These are phyloP conservation scores for Oncorhynchus kisutch DNA, from an alignment of 2,113 vertebrate species.

Conservation along the genomic window DNA sequence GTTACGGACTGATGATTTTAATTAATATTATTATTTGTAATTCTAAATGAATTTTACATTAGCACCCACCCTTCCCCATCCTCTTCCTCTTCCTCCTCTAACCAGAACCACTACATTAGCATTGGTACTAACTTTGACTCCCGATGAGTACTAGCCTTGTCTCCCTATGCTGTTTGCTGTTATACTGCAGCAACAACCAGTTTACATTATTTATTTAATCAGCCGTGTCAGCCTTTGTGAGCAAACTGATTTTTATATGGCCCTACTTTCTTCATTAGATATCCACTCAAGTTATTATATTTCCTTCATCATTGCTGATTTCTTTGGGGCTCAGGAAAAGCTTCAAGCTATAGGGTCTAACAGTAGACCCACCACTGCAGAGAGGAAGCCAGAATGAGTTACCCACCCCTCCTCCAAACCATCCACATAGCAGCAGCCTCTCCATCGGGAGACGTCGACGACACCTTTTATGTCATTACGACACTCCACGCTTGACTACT, in stretches of 20 bases:
- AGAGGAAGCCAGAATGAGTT: too few relatives aligned
- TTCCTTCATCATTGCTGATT: too few relatives aligned
- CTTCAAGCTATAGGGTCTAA: too few relatives aligned
- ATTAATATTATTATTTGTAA: slow-evolving; percentile 33
- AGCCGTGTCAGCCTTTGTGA: slow-evolving; percentile 6
- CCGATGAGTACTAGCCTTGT: too few relatives aligned
- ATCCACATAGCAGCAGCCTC: too few relatives aligned
- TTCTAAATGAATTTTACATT: slow-evolving; percentile 20
- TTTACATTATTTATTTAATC: slow-evolving; percentile 20
- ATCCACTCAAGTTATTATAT: neutral
- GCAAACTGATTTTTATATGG: neutral
- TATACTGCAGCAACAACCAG: too few relatives aligned
- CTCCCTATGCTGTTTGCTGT: too few relatives aligned
- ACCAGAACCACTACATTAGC: neutral
- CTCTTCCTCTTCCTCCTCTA: neutral
- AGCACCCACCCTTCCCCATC: neutral
- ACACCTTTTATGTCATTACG: slow-evolving; percentile 18
- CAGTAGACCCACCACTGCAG: too few relatives aligned
- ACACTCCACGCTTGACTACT: slow-evolving; percentile 7
- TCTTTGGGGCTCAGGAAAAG: too few relatives aligned
- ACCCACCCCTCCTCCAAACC: too few relatives aligned
- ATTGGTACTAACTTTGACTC: neutral
- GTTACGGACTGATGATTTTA: slow-evolving; percentile 39
- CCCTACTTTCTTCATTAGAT: neutral
- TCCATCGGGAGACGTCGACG: slow-evolving; percentile 1